These are phyloP conservation scores for Erythrocercus mccallii DNA, from an alignment of 2,113 vertebrate genomes.

Conservation along the genomic window DNA sequence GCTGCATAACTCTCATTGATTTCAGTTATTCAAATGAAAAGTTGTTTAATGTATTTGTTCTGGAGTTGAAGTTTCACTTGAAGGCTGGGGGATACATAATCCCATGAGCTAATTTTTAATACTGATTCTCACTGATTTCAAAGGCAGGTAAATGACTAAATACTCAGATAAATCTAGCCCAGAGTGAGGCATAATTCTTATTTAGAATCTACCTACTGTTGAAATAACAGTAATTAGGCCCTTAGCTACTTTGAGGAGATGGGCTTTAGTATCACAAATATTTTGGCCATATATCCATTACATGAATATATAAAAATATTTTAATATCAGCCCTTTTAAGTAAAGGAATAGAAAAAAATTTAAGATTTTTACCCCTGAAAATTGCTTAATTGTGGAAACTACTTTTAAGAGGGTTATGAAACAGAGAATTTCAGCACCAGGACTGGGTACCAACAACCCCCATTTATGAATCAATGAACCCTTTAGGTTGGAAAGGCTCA, in stretches of 20 bases:
- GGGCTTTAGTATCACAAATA: background rate
- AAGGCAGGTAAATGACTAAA: background rate
- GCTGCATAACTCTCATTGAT: background rate
- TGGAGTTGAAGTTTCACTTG: background rate
- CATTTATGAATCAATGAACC: background rate
- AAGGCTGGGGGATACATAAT: background rate
- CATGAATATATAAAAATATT: background rate
- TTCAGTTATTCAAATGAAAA: conserved; percentile 44
- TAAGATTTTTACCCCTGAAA: background rate
- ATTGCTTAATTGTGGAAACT: background rate
- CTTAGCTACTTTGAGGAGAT: background rate
- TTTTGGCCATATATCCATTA: background rate
- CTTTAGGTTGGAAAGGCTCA: background rate
- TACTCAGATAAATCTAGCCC: background rate
- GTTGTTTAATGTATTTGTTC: conserved; percentile 31
- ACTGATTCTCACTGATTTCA: background rate
- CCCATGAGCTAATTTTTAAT: background rate
- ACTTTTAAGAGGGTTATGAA: background rate
- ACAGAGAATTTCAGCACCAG: background rate
- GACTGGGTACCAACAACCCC: background rate
- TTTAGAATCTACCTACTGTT: background rate
- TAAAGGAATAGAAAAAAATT: background rate
- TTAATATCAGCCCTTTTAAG: background rate
- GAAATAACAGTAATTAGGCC: background rate
- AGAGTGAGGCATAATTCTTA: background rate